Conservation (phyloP, 2,888 invertebrate genomes). For the Acrobasis repandana region DNA sequence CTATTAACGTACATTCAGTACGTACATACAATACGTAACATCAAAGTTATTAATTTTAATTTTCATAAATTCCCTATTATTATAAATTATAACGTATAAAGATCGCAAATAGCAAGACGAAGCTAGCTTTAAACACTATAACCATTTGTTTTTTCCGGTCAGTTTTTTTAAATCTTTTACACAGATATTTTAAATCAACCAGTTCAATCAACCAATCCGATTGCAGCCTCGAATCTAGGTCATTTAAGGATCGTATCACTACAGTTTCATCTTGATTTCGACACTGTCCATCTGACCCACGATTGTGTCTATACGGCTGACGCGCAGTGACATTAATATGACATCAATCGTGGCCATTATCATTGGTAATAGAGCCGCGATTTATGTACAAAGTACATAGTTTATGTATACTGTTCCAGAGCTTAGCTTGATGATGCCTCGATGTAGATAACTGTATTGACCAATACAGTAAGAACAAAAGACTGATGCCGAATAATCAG, state of each 20-base stretch:
- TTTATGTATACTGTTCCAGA: constrained; percentile 8
- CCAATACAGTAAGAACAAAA: no score
- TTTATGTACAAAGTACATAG: constrained; percentile 21
- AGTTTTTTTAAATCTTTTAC: no score
- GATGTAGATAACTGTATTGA: no score
- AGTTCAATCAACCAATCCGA: no score
- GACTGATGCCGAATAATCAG: background rate
- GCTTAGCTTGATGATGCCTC: constrained; percentile 12
- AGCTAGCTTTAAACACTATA: no score
- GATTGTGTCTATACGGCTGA: constrained; percentile 17
- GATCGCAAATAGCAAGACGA: no score
- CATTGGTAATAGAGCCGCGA: constrained; percentile 16
- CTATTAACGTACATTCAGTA: no score
- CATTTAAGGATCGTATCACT: background rate
- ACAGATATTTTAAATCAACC: background rate
- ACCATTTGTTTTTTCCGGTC: no score
- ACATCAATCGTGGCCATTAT: constrained; percentile 21
- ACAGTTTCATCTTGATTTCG: constrained; percentile 10
- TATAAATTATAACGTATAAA: no score
- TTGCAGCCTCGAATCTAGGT: background rate
- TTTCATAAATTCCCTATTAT: no score
- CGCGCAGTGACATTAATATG: constrained; percentile 19
- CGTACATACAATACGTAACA: no score
- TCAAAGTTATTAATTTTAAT: no score
- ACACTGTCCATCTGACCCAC: background rate